phyloP scores from a whole-genome alignment of 2,797 vertebrate species.

The Gallinago nigripennis region DNA sequence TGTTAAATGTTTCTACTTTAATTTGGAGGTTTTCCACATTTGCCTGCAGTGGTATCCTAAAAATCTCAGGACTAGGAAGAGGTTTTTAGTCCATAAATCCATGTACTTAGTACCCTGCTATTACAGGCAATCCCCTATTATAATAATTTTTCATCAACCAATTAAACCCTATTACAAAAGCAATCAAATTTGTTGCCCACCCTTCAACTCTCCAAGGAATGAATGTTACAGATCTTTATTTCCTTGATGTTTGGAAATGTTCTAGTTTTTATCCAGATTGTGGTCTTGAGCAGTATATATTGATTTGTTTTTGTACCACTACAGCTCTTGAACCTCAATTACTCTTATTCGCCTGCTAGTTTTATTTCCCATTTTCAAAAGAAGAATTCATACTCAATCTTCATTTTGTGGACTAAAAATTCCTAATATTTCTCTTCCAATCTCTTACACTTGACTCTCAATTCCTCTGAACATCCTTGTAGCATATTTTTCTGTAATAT shows the following conservation, averaged over 20 bases:
- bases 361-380: background rate
- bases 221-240: background rate
- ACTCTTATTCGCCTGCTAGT: background rate
- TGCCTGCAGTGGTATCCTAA: background rate
- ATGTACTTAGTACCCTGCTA: background rate
- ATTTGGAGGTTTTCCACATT: background rate
- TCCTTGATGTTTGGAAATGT: background rate
- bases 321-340: background rate
- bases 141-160: background rate
- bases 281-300: slow-evolving; percentile 3
- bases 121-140: background rate
- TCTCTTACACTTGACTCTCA: background rate
- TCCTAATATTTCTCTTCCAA: background rate
- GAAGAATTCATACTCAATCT: background rate
- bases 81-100: background rate
- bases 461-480: background rate
- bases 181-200: background rate
- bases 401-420: background rate
- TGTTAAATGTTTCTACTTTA: background rate
- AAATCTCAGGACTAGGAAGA: background rate
- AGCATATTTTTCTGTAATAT: background rate
- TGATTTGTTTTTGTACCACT: background rate
- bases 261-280: background rate
- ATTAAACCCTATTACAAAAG: background rate
- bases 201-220: background rate